Conservation (phyloP, 1,140 invertebrate genomes). For the Drosophila neocordata region DNA sequence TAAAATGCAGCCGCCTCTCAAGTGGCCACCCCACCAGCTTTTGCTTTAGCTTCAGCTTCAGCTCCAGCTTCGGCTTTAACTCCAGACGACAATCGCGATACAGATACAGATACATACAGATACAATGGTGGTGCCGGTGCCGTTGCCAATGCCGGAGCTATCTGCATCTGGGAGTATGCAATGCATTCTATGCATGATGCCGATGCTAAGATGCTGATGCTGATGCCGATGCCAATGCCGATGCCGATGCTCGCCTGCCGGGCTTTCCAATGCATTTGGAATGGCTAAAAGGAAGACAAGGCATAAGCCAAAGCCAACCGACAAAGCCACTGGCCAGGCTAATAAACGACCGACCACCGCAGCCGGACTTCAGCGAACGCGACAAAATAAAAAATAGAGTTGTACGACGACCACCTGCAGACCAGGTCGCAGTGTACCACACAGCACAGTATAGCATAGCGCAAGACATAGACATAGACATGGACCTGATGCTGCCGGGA, state of each 20-base stretch:
- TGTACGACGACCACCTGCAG: conserved; percentile 79
- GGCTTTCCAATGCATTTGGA: conserved; percentile 37
- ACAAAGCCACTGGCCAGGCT: conserved; percentile 39
- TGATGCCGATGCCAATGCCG: conserved; percentile 11
- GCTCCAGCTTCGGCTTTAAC: background rate
- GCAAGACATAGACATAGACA: conserved; percentile 9
- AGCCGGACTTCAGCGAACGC: conserved; percentile 69
- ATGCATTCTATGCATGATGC: conserved; percentile 56
- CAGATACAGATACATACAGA: conserved; percentile 58
- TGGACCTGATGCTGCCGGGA: conserved; percentile 18
- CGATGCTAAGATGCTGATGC: conserved; percentile 19
- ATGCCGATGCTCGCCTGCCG: conserved; percentile 25
- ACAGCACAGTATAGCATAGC: conserved; percentile 29
- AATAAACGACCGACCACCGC: conserved; percentile 69
- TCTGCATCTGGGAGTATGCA: conserved; percentile 68
- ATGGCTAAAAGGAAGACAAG: conserved; percentile 24
- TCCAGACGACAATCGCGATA: conserved; percentile 61
- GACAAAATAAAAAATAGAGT: conserved; percentile 81
- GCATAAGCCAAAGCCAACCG: conserved; percentile 30
- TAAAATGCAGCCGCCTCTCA: conserved; percentile 65
- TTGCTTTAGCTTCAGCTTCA: background rate
- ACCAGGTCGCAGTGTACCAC: conserved; percentile 36
- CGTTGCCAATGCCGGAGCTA: conserved; percentile 27
- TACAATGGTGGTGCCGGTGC: conserved; percentile 18
- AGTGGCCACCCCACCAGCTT: background rate